A percentile compares a stretch with the other conserved stretches of the same genome.
phyloP scores from a whole-genome alignment of 2,113 vertebrate species.

The Mustela nigripes region DNA sequence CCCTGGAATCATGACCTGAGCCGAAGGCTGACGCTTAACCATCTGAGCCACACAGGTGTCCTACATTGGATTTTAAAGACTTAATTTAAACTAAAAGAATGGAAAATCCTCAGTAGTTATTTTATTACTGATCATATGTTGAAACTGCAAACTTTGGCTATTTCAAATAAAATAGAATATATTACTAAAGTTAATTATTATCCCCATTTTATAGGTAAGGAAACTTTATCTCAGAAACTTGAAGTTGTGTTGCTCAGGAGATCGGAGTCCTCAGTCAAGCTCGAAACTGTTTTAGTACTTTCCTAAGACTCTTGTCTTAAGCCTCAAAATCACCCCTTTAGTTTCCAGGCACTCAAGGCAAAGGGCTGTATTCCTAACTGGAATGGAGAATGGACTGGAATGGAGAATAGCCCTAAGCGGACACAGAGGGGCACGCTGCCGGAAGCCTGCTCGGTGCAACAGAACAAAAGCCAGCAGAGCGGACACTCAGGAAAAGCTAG shows the following conservation, averaged over 20 bases:
- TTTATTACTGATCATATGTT: slow-evolving; percentile 26
- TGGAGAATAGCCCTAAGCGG: fast-evolving
- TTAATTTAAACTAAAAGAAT: background rate
- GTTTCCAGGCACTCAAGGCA: background rate
- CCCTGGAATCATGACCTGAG: too few relatives aligned
- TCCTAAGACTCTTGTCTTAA: background rate
- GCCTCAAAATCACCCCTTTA: background rate
- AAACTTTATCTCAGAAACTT: background rate
- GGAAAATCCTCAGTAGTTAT: background rate
- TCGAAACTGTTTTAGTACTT: background rate
- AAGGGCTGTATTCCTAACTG: background rate
- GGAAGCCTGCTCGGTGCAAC: background rate
- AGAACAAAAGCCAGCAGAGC: background rate
- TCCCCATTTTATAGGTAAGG: background rate
- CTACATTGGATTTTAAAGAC: background rate
- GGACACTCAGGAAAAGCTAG: background rate
- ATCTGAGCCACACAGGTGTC: too few relatives aligned
- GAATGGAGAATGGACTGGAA: background rate
- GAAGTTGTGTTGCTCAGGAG: background rate
- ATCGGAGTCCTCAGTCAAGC: background rate
- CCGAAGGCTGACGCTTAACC: too few relatives aligned
- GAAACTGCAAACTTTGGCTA: background rate
- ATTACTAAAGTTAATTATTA: background rate
- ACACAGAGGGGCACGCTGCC: fast-evolving
- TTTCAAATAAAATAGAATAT: background rate